These are phyloP conservation scores for Chloroceryle inda DNA, from an alignment of 2,797 vertebrate species.

Conservation along the genomic window DNA sequence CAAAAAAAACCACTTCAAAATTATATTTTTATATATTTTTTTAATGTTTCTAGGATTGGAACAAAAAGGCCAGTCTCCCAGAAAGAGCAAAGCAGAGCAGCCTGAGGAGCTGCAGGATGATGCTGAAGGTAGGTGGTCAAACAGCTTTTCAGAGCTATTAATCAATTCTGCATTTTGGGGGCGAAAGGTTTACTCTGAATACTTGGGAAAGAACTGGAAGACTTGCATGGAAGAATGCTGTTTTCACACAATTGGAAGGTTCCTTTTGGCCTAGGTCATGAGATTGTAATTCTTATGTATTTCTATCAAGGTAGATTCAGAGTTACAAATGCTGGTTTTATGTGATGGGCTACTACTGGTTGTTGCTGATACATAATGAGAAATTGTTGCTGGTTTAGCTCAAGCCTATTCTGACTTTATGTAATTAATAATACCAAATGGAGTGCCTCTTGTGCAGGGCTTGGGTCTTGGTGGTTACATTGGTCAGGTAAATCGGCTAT, in stretches of 20 bases:
- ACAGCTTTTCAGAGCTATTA: neutral
- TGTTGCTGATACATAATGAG: neutral
- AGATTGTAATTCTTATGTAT: neutral
- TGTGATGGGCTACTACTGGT: neutral
- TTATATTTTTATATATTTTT: neutral
- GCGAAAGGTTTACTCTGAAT: neutral
- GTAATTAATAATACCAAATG: neutral
- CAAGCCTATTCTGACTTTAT: neutral
- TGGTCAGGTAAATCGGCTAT: neutral
- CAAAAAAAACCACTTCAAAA: neutral
- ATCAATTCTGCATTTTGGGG: neutral
- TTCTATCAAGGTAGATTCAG: neutral
- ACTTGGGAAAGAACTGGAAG: neutral
- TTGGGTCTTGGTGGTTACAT: neutral
- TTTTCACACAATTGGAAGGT: neutral
- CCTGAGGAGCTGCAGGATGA: constrained; percentile 66
- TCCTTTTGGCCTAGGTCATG: neutral
- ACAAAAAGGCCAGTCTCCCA: constrained; percentile 71
- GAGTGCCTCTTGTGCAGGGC: neutral
- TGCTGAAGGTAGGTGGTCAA: constrained; percentile 72
- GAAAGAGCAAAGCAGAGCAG: constrained; percentile 81
- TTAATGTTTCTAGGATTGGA: constrained; percentile 52
- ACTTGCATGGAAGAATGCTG: neutral
- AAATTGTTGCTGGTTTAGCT: neutral
- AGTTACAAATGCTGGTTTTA: neutral